Evolutionary conservation across 2,113 vertebrate genomes (phyloP).

Genomic region (Colinus virginianus): DNA sequence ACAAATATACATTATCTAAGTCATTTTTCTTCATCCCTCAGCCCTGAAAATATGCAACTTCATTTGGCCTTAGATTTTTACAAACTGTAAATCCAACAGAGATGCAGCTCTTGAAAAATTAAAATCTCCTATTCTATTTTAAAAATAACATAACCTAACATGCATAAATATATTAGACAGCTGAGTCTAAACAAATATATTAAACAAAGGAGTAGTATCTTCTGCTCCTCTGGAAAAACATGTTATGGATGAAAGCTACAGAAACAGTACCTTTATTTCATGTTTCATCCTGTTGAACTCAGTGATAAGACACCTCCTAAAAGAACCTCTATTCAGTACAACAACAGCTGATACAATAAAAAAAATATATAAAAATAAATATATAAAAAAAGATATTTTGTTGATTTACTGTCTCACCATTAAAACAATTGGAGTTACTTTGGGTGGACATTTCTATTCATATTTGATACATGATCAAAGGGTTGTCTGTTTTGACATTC

Average conservation of each 20-base stretch:
- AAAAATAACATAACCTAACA: neutral
- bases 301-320: neutral
- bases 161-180: neutral
- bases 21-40: neutral
- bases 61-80: slow-evolving; percentile 7
- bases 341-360: neutral
- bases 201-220: neutral
- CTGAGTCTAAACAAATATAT: neutral
- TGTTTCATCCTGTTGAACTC: neutral
- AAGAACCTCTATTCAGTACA: neutral
- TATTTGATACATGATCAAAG: neutral
- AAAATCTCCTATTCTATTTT: neutral
- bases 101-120: neutral
- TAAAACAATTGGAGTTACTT: neutral
- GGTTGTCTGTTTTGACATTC: neutral
- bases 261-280: neutral
- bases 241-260: neutral
- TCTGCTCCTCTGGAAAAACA: neutral
- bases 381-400: neutral
- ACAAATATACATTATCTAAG: neutral
- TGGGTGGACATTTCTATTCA: neutral
- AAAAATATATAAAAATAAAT: neutral
- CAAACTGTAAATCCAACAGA: slow-evolving; percentile 27
- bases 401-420: neutral
- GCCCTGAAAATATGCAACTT: neutral